phyloP scores from a whole-genome alignment of 2,797 vertebrate species.

The Halcyon leucocephala region DNA sequence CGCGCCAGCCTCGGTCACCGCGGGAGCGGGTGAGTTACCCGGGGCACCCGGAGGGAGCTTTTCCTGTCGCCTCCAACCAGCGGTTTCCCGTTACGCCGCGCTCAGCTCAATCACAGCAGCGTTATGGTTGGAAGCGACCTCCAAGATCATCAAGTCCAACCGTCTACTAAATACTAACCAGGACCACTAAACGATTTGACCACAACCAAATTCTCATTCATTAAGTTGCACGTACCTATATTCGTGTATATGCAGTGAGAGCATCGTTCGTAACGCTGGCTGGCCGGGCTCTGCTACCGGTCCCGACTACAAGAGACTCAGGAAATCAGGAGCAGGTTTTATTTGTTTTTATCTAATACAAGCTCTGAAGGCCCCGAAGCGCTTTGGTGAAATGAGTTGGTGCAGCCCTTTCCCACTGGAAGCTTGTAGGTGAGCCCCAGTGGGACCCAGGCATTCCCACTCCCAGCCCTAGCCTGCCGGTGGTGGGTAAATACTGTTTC shows the following conservation, averaged over 20 bases:
- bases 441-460: neutral
- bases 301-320: rapidly evolving
- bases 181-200: too few species aligned
- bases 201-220: too few species aligned
- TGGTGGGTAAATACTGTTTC: too few species aligned
- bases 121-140: too few species aligned
- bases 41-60: rapidly evolving
- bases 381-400: neutral
- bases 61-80: rapidly evolving
- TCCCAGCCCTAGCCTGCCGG: rapidly evolving
- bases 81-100: rapidly evolving
- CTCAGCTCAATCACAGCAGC: too few species aligned
- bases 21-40: neutral
- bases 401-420: neutral
- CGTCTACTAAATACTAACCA: too few species aligned
- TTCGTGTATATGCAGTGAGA: neutral
- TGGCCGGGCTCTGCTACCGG: rapidly evolving
- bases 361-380: neutral
- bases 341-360: too few species aligned
- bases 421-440: neutral
- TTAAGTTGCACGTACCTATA: too few species aligned
- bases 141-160: too few species aligned
- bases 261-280: too few species aligned
- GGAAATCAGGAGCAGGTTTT: neutral
- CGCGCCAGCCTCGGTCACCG: too few species aligned